phyloP scores from a whole-genome alignment of 2,797 vertebrate genomes.

The Argya squamiceps region DNA sequence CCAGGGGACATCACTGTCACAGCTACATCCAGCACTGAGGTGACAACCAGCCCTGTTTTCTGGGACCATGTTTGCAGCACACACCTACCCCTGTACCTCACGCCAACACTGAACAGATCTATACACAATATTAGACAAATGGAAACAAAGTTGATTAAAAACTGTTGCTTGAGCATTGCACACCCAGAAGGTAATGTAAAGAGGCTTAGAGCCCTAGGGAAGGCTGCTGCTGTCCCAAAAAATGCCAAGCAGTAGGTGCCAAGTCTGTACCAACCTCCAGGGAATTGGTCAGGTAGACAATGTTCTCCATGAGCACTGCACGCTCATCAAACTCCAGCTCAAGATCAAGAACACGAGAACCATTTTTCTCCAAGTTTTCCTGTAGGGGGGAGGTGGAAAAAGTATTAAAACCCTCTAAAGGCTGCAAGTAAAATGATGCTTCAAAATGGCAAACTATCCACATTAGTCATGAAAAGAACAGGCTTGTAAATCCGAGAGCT shows the following conservation, averaged over 20 bases:
- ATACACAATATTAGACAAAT: not conserved
- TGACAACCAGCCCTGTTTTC: not conserved
- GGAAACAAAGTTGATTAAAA: not conserved
- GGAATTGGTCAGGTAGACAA: conserved; percentile 94
- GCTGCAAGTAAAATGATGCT: not conserved
- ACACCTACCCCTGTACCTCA: not conserved
- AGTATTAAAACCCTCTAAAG: not conserved
- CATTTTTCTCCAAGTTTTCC: conserved; percentile 94
- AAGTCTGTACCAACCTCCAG: conserved; percentile 83
- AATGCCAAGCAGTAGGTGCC: not conserved
- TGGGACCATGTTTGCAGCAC: accelerated
- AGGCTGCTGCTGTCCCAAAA: not conserved
- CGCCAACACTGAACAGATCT: not conserved
- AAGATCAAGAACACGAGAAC: conserved; percentile 88
- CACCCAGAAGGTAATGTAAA: not conserved
- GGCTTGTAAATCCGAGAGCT: not conserved
- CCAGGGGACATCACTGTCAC: not conserved
- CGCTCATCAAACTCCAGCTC: conserved; percentile 94
- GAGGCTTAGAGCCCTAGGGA: not conserved
- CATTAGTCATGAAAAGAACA: not conserved
- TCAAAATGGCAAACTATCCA: not conserved
- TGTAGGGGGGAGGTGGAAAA: conserved; percentile 29
- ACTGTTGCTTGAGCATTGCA: not conserved
- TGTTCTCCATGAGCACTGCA: conserved; percentile 91
- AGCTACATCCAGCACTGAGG: not conserved